These are phyloP conservation scores for Empidonax traillii DNA, from an alignment of 2,113 vertebrate genomes.

Conservation along the genomic window DNA sequence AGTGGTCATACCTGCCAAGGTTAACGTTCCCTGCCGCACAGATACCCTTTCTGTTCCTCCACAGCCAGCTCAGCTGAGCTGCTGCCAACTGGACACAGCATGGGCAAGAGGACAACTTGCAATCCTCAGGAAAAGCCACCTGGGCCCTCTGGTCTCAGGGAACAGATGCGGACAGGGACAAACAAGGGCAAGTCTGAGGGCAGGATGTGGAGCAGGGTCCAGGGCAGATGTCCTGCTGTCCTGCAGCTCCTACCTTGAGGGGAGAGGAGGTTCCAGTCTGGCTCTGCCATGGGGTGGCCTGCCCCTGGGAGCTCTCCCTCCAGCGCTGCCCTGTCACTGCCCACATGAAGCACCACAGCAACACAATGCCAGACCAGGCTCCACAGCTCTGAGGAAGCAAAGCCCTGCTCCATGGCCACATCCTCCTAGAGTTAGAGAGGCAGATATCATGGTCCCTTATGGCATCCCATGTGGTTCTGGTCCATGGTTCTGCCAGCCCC, in stretches of 20 bases:
- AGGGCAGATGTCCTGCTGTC: neutral
- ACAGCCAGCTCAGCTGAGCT: neutral
- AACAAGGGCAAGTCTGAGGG: neutral
- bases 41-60: neutral
- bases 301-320: constrained; percentile 30
- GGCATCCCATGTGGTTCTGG: neutral
- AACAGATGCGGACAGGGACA: neutral
- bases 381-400: constrained; percentile 72
- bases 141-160: neutral
- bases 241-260: constrained; percentile 67
- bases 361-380: constrained; percentile 69
- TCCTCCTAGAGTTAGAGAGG: constrained; percentile 30
- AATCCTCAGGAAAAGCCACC: neutral
- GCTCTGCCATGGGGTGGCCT: neutral
- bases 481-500: neutral
- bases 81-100: neutral
- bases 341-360: constrained; percentile 50
- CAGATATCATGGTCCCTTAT: neutral
- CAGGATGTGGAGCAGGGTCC: neutral
- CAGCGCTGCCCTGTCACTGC: neutral
- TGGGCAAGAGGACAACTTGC: neutral
- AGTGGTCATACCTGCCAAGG: neutral
- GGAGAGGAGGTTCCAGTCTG: constrained; percentile 79
- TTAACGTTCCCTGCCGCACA: neutral
- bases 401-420: neutral